Base-by-base conservation (phyloP, 2,888 invertebrate genomes). In the Pogonocherus hispidulus region DNA sequence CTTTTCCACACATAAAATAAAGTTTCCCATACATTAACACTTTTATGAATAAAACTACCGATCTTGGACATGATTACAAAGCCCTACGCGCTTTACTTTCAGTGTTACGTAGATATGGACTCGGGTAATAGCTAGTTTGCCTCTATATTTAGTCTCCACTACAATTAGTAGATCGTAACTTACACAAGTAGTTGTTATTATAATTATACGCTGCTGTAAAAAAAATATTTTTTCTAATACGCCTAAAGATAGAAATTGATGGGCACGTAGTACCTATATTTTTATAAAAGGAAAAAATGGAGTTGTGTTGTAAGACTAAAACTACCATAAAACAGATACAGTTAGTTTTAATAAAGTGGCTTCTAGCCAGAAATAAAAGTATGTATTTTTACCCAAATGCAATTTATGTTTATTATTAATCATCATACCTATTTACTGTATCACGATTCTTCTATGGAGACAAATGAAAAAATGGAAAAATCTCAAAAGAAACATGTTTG, bases 91-190 rank as follows among this genome's bases (percentile, higher is more conserved):
- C 41, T 14, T 41, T 41, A 41, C 8, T 27, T 27, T 27, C 27
- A 27, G 27, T 8, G 27, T 27, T 41, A 41, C 3, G 16, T 14
- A 11, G n/a, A 41, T 41, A 41, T 41, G 41, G 41, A 14, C 41
- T 11, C 4, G n/a, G 1, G n/a, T 41, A 41, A 41, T 41, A 41
- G n/a, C n/a, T 41, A 41, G 41, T 8, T 41, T 41, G n/a, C 11
- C 41, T 41, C 41, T 41, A 41, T 41, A 41, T 41, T 41, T 41
- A 41, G 41, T 41, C 41, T 41, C 41, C 41, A n/a, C n/a, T 41
- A 16, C 41, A 41, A 41, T 41, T 41, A 41, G 41, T 41, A 41
- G 41, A 41, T 41, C 41, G 41, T 41, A 41, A 41, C 41, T 41
- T 41, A 41, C 41, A 9, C n/a, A 41, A n/a, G 41, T 14, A 41